Evolutionary conservation across 2,113 vertebrate genomes (phyloP).

Genomic region (Corythoichthys haematopterus): DNA sequence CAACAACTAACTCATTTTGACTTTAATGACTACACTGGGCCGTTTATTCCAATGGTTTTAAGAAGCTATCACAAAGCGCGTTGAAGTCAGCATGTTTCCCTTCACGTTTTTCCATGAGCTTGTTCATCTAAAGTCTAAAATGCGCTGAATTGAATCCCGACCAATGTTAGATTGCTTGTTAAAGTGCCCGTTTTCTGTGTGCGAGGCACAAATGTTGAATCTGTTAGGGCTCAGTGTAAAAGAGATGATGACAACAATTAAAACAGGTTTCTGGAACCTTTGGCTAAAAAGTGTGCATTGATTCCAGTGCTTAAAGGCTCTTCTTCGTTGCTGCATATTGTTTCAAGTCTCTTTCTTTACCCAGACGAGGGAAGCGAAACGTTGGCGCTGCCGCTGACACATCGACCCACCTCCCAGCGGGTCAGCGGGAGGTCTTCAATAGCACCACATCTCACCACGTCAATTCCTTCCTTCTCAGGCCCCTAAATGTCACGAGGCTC

Average conservation of each 20-base stretch:
- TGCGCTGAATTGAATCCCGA: neutral
- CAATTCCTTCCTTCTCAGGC: slow-evolving; percentile 50
- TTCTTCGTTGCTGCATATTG: slow-evolving; percentile 4
- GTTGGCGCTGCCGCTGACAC: slow-evolving; percentile 42
- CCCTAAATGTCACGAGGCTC: slow-evolving; percentile 52
- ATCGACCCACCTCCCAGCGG: slow-evolving; percentile 53
- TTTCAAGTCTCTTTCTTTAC: slow-evolving; percentile 30
- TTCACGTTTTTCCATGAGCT: neutral
- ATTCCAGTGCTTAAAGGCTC: slow-evolving; percentile 3
- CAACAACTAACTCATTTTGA: slow-evolving; percentile 1
- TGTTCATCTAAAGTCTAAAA: neutral
- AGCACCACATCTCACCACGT: slow-evolving; percentile 41
- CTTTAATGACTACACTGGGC: slow-evolving; percentile 1
- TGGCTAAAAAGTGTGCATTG: neutral
- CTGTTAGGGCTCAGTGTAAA: neutral
- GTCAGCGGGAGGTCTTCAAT: slow-evolving; percentile 48
- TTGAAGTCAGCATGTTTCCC: neutral
- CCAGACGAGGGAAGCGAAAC: slow-evolving; percentile 28
- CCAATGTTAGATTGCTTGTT: neutral
- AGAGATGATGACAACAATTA: neutral
- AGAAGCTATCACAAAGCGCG: neutral
- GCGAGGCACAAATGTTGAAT: neutral
- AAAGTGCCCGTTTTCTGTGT: neutral
- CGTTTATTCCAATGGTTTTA: neutral
- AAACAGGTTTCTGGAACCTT: neutral